phyloP scores from a whole-genome alignment of 1,140 invertebrate genomes.

The Scaptomyza montana region DNA sequence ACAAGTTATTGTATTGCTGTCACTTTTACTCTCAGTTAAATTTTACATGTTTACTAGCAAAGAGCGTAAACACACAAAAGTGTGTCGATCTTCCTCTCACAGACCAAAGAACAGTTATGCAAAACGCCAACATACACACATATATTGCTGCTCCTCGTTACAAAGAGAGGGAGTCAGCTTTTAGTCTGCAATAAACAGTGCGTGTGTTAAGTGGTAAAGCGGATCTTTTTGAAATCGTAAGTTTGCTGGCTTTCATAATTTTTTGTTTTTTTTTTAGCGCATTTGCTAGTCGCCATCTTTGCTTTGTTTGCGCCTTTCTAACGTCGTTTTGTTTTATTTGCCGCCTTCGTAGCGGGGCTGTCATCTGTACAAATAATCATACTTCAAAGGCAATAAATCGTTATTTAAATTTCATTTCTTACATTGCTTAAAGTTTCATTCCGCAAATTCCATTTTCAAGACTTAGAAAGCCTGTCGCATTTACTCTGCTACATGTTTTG shows the following conservation, averaged over 20 bases:
- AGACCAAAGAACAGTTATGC: background rate
- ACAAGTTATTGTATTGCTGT: too few relatives aligned
- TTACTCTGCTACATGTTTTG: background rate
- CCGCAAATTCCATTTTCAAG: slow-evolving; percentile 52
- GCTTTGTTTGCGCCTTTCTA: background rate
- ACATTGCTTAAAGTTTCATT: slow-evolving; percentile 78
- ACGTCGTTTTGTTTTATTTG: slow-evolving; percentile 34
- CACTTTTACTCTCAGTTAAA: background rate
- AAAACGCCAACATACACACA: too few relatives aligned
- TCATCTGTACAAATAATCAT: slow-evolving; percentile 72
- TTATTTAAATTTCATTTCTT: slow-evolving; percentile 80
- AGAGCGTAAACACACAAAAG: background rate
- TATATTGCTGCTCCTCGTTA: too few relatives aligned
- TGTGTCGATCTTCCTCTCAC: background rate
- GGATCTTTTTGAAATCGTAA: too few relatives aligned
- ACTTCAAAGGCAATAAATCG: slow-evolving; percentile 81
- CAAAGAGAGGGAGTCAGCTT: too few relatives aligned
- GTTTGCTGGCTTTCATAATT: background rate
- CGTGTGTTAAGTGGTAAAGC: background rate
- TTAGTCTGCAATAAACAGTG: background rate
- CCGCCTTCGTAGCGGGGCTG: slow-evolving; percentile 33
- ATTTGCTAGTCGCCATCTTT: slow-evolving; percentile 11
- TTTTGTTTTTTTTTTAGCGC: slow-evolving; percentile 6
- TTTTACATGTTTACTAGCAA: background rate
- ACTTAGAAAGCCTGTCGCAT: background rate